These are phyloP conservation scores for Mythimna pallens DNA, from an alignment of 2,888 invertebrate genomes.

Conservation along the genomic window DNA sequence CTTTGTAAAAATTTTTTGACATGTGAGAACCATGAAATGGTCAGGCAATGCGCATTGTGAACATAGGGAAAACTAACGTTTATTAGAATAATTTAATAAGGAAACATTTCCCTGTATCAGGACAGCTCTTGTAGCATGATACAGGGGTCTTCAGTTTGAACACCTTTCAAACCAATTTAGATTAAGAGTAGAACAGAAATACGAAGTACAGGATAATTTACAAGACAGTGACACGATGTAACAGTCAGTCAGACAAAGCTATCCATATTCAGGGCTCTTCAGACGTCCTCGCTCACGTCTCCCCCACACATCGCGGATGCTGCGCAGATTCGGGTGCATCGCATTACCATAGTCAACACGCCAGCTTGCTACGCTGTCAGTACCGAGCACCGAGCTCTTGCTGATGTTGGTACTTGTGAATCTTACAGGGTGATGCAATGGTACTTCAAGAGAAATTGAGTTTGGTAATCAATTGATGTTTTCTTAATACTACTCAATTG, in stretches of 20 bases:
- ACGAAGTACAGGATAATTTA: background rate
- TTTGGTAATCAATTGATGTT: background rate
- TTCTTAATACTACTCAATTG: background rate
- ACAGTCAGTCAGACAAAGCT: conserved; percentile 7
- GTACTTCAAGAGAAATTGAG: background rate
- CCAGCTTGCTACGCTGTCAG: conserved; percentile 12
- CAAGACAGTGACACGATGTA: conserved; percentile 8
- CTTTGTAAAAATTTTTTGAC: too few species aligned
- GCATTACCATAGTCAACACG: conserved; percentile 50
- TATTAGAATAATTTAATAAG: too few species aligned
- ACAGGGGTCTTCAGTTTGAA: too few species aligned
- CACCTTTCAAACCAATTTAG: too few species aligned
- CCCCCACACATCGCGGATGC: conserved; percentile 23
- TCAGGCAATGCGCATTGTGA: too few species aligned
- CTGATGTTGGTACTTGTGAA: background rate
- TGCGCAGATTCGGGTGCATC: conserved; percentile 31
- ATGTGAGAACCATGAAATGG: too few species aligned
- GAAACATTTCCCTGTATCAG: too few species aligned
- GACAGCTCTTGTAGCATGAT: too few species aligned
- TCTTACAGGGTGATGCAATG: background rate
- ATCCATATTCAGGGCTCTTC: conserved; percentile 41
- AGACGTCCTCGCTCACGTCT: background rate
- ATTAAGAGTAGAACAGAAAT: too few species aligned
- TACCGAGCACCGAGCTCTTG: conserved; percentile 3
- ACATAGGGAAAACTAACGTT: too few species aligned